Percentiles rank a stretch among this genome's conserved stretches.
Evolutionary conservation across 2,888 invertebrate genomes (phyloP).

Genomic region (Agrotis puta): DNA sequence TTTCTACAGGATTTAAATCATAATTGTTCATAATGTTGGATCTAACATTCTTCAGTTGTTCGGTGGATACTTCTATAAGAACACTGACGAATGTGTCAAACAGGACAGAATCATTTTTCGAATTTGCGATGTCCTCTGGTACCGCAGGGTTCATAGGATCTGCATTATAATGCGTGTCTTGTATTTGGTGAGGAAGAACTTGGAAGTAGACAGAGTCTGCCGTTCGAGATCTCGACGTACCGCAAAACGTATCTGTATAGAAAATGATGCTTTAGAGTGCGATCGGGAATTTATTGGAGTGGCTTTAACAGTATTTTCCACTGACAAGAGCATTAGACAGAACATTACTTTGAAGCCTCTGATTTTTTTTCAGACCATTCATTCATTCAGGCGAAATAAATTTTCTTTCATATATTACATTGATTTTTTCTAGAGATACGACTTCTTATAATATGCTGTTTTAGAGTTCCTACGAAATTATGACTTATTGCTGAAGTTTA

Average conservation of each 20-base stretch:
- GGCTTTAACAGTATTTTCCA: background rate
- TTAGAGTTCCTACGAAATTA: background rate
- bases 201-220: constrained; percentile 36
- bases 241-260: constrained; percentile 39
- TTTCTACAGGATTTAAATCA: constrained; percentile 58
- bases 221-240: constrained; percentile 21
- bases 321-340: background rate
- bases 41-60: constrained; percentile 64
- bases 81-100: constrained; percentile 59
- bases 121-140: constrained; percentile 7
- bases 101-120: constrained; percentile 35
- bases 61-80: constrained; percentile 62
- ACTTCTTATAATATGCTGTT: background rate
- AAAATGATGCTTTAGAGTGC: constrained; percentile 16
- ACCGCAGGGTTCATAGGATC: constrained; percentile 22
- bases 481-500: too few relatives aligned
- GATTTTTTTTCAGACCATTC: background rate
- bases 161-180: constrained; percentile 6
- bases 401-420: background rate
- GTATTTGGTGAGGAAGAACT: constrained; percentile 17
- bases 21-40: constrained; percentile 70
- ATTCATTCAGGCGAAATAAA: background rate
- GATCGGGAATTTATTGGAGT: background rate
- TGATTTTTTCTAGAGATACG: background rate
- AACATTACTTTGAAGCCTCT: background rate